Percentiles rank a stretch among this genome's conserved stretches.
These are phyloP conservation scores for Acronicta alni DNA, from an alignment of 2,888 invertebrate species.

Conservation along the genomic window DNA sequence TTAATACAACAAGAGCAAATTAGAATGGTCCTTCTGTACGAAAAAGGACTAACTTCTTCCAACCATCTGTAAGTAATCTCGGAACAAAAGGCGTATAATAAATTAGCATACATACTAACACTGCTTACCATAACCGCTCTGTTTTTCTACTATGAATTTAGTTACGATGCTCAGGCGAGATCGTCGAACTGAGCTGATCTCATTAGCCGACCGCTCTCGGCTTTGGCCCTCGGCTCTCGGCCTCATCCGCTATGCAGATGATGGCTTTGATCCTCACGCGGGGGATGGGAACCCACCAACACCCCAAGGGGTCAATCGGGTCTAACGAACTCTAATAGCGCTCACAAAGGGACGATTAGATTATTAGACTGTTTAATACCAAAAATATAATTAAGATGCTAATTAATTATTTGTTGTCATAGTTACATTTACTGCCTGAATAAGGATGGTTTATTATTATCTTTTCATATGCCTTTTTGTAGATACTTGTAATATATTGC, in stretches of 20 bases:
- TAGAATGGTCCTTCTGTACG: not conserved
- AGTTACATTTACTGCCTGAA: conserved; percentile 3
- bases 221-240: conserved; percentile 37
- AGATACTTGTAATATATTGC: not conserved
- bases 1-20: conserved; percentile 1
- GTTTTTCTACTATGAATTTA: conserved; percentile 16
- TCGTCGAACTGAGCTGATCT: conserved; percentile 63
- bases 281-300: conserved; percentile 8
- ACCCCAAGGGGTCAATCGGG: conserved; percentile 17
- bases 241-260: conserved; percentile 69
- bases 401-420: conserved; percentile 27
- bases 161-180: conserved; percentile 29
- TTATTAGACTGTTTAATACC: conserved; percentile 17
- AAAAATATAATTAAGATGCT: conserved; percentile 10
- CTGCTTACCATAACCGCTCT: conserved; percentile 12
- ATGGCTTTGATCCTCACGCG: conserved; percentile 51
- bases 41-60: not conserved
- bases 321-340: conserved; percentile 58
- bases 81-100: conserved; percentile 4
- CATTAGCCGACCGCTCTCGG: conserved; percentile 43
- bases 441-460: conserved; percentile 2
- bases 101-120: conserved; percentile 17
- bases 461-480: not conserved
- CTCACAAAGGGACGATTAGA: conserved; percentile 40
- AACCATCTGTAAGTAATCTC: not conserved